Conservation (phyloP, 2,888 invertebrate species). For the Drosophila borborema region DNA sequence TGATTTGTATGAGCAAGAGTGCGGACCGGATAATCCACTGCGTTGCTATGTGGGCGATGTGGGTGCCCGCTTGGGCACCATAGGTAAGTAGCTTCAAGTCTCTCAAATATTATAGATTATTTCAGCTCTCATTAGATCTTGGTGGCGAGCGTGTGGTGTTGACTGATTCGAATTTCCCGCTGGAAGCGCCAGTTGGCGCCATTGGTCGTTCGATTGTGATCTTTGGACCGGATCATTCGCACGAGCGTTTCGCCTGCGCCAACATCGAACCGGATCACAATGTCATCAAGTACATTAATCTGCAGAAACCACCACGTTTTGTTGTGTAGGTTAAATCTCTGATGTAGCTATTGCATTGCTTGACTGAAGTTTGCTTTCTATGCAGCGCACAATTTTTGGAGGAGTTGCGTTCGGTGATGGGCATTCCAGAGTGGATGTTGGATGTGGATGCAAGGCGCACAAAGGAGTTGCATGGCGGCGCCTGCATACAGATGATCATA, state of each 20-base stretch:
- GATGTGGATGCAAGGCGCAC: constrained; percentile 93
- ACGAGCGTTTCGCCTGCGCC: constrained; percentile 93
- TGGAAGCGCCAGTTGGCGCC: constrained; percentile 91
- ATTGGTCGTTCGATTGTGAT: constrained; percentile 94
- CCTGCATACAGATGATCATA: constrained; percentile 93
- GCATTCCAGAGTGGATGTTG: constrained; percentile 95
- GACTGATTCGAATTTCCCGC: constrained; percentile 94
- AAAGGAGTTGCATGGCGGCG: constrained; percentile 90
- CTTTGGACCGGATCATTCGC: constrained; percentile 90
- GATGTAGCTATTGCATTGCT: background rate
- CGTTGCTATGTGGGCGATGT: constrained; percentile 97
- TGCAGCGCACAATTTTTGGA: constrained; percentile 92
- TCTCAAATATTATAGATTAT: rapidly evolving
- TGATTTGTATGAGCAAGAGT: constrained; percentile 94
- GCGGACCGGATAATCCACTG: constrained; percentile 94
- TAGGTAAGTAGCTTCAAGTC: constrained; percentile 86
- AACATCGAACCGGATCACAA: constrained; percentile 96
- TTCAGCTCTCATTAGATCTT: constrained; percentile 86
- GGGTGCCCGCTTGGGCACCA: constrained; percentile 92
- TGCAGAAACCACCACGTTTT: constrained; percentile 94
- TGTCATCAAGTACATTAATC: constrained; percentile 94
- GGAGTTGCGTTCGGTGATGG: constrained; percentile 92
- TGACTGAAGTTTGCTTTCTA: background rate
- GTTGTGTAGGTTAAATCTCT: constrained; percentile 88
- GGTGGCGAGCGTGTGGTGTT: constrained; percentile 92